Base-by-base conservation (phyloP, 2,888 invertebrate species). In the Diaphora mendica region DNA sequence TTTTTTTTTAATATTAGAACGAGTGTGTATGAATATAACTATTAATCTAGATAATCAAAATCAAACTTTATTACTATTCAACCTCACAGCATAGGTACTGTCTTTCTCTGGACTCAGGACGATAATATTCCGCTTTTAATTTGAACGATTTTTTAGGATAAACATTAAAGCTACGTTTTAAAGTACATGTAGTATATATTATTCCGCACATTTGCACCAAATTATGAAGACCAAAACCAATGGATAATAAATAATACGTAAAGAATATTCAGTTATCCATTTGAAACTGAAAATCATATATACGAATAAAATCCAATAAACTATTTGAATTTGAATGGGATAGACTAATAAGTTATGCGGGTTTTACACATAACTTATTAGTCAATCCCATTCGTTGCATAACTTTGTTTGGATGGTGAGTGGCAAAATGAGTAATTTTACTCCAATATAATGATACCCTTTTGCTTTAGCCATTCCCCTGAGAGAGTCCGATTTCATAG, bases 401-500 rank as follows among this genome's bases (percentile, higher is more conserved):
- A 39, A 39, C 39, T 39, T 39, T 39, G 8, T 48, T 17, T 62
- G 23, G 59, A 55, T 33, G 35, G 39, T 62, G 59, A 62, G 11
- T 62, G 30, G 55, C 51, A 70, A 26, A 51, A 62, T 62, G 48
- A 62, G 48, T 70, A 67, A 73, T 70, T 73, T 67, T 66, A 66
- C 26, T 33, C 44, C 73, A 51, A 44, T 70, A 35, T 66, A 70
- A 39, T 70, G 70, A 62, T 71, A 74, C 59, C 68, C 48, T 35
- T 72, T 71, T 42, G 67, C 55, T 75, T 64, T 62, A 51, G 48
- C n/a, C 5, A 33, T 59, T 62, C 76, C 75, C 80, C 17, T 13
- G 66, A 65, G 75, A 69, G n/a, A 26, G 55, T 72, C 55, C 62
- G 13, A 78, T 77, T 78, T 75, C 82, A 76, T 70, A 62, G 68